A percentile compares a stretch with the other conserved stretches of the same genome.
Conservation (phyloP, 2,888 invertebrate genomes). For the Boloria selene region DNA sequence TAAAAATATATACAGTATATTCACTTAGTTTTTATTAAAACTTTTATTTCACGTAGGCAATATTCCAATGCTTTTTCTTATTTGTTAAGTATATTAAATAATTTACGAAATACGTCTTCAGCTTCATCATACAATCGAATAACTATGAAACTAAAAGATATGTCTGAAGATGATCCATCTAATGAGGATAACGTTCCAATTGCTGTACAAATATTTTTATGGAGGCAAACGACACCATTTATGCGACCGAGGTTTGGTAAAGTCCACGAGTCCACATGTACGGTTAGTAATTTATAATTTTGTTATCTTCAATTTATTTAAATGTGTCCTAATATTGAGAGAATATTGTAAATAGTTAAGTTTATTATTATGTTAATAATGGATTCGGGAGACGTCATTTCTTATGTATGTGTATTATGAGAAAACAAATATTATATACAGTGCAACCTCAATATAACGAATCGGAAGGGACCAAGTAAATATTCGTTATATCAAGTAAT, state of each 20-base stretch:
- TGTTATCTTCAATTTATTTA: not conserved
- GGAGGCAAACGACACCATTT: slow-evolving; percentile 98
- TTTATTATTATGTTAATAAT: too few relatives aligned
- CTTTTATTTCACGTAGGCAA: too few relatives aligned
- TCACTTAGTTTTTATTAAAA: not conserved
- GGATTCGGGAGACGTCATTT: not conserved
- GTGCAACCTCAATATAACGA: too few relatives aligned
- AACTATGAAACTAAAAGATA: slow-evolving; percentile 57
- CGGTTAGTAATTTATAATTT: slow-evolving; percentile 86
- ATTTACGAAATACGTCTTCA: not conserved
- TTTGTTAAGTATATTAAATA: not conserved
- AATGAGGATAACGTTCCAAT: slow-evolving; percentile 93
- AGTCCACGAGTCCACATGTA: slow-evolving; percentile 97
- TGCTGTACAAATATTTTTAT: slow-evolving; percentile 97
- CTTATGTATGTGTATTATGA: not conserved
- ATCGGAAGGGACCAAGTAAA: too few relatives aligned
- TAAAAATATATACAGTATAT: not conserved
- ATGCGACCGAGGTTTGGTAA: slow-evolving; percentile 97
- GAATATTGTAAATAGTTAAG: not conserved
- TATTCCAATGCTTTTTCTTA: not conserved
- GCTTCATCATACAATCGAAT: slow-evolving; percentile 1
- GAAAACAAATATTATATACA: too few relatives aligned
- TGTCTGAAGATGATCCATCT: slow-evolving; percentile 82
- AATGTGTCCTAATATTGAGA: not conserved
- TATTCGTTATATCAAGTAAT: too few relatives aligned